phyloP scores from a whole-genome alignment of 2,888 invertebrate genomes.

The Brachynemurus nebulosus region DNA sequence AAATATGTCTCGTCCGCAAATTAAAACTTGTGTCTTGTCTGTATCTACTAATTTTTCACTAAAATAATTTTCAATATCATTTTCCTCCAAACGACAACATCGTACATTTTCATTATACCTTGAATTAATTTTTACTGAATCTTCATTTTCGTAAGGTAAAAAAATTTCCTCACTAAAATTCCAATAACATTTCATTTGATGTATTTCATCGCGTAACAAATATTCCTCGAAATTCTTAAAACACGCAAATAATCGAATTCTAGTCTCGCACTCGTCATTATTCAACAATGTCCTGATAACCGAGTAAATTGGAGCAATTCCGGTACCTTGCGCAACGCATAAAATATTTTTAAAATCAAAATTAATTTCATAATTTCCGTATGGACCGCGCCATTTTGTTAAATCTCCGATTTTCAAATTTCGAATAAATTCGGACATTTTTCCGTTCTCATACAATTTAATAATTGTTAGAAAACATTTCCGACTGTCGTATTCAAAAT shows the following conservation, averaged over 20 bases:
- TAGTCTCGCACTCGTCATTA: slow-evolving; percentile 53
- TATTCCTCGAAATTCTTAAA: slow-evolving; percentile 41
- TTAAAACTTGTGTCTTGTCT: slow-evolving; percentile 33
- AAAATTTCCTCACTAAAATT: slow-evolving; percentile 57
- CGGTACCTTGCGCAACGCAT: slow-evolving; percentile 58
- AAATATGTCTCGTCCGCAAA: slow-evolving; percentile 49
- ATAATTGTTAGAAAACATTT: slow-evolving; percentile 34
- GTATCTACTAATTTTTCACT: slow-evolving; percentile 23
- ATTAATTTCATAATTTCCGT: slow-evolving; percentile 41
- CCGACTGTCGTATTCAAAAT: background rate
- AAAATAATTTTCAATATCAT: slow-evolving; percentile 28
- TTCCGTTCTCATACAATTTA: slow-evolving; percentile 35
- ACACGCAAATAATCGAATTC: slow-evolving; percentile 46
- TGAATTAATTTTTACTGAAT: slow-evolving; percentile 13
- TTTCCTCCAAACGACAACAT: slow-evolving; percentile 27
- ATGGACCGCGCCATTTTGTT: slow-evolving; percentile 59
- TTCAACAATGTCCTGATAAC: slow-evolving; percentile 45
- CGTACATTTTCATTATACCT: slow-evolving; percentile 41
- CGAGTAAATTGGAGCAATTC: slow-evolving; percentile 54
- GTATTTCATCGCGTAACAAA: slow-evolving; percentile 45
- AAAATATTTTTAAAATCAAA: slow-evolving; percentile 32
- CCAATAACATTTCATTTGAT: slow-evolving; percentile 48
- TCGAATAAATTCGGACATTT: slow-evolving; percentile 41
- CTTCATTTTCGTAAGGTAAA: slow-evolving; percentile 32
- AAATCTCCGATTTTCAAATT: slow-evolving; percentile 33